Base-by-base conservation (phyloP, 2,797 vertebrate species). In the Danio tinwini region DNA sequence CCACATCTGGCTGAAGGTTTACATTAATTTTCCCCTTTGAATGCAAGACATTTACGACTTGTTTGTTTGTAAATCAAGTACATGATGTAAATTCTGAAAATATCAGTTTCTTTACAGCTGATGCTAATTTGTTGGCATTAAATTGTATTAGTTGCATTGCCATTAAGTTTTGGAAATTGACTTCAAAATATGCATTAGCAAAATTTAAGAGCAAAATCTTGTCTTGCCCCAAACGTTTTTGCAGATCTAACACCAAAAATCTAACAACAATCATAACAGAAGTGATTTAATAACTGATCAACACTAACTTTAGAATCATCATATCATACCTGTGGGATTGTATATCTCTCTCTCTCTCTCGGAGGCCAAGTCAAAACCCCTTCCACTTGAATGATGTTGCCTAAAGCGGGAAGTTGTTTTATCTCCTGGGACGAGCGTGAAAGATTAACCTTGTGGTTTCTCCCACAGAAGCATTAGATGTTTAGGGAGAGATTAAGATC, bases 241-340 rank as follows among this genome's bases (percentile, higher is more conserved):
- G 29, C 29, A 29, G 29, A 29, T 29, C 1, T 29, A 29, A 1
- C 29, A 29, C 3, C 13, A 39, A 16, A 71, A 7, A 14, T 9
- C 50, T 9, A 4, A 42, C 21, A 37, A 39, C 21, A 72, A 45
- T 72, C 14, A 6, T 21, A 17, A 9, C 16, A 40, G 9, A 62
- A 71, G 2, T 65, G 9, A 55, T 53, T 76, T 65, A 1, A 16
- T 64, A 29, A 21, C 42, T 16, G 42, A 3, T 3, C 6, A 13
- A 6, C 39, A 21, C 16, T 53, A 55, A 53, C 49, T 55, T 55
- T 12, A 70, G 81, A 81, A 40, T 81, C 67, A 39, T 59, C 62
- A 83, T 88, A 87, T 86, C 89, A 85, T 95, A 94, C 90, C 91
- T 94, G 86, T 69, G 77, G 62, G 64, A 85, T 83, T 69, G 80